phyloP scores from a whole-genome alignment of 1,140 invertebrate species.

The Aphidius gifuensis region DNA sequence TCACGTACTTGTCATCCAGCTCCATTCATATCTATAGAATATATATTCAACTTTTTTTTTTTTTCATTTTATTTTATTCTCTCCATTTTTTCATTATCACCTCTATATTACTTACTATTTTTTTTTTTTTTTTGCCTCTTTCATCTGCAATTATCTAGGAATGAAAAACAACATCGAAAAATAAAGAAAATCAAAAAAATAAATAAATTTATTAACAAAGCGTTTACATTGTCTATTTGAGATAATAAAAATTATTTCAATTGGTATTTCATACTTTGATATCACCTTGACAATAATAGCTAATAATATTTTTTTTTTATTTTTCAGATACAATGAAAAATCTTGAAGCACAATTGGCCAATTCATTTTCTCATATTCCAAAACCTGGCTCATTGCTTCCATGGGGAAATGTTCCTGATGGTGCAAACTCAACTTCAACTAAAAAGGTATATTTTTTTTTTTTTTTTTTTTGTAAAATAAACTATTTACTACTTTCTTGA shows the following conservation, averaged over 20 bases:
- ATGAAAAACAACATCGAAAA: neutral
- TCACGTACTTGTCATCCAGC: slow-evolving; percentile 20
- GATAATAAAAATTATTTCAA: too few relatives aligned
- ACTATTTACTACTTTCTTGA: neutral
- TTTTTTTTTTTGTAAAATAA: neutral
- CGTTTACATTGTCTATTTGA: too few relatives aligned
- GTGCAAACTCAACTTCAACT: slow-evolving; percentile 57
- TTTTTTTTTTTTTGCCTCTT: slow-evolving; percentile 12
- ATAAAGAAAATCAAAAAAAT: neutral
- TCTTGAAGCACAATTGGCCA: slow-evolving; percentile 47
- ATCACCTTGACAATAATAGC: too few relatives aligned
- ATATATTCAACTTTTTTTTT: slow-evolving; percentile 11
- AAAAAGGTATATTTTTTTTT: slow-evolving; percentile 50
- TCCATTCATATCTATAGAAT: neutral
- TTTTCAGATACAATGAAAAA: slow-evolving; percentile 51
- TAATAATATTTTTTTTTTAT: slow-evolving; percentile 20
- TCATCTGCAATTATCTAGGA: slow-evolving; percentile 9
- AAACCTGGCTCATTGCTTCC: slow-evolving; percentile 32
- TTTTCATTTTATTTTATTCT: slow-evolving; percentile 1
- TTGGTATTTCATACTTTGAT: too few relatives aligned
- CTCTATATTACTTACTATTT: neutral
- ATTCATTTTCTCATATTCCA: slow-evolving; percentile 35
- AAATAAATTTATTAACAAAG: too few relatives aligned
- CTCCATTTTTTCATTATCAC: slow-evolving; percentile 4
- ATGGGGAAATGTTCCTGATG: slow-evolving; percentile 49